phyloP scores from a whole-genome alignment of 2,888 invertebrate species.

The Drosophila parthenogenetica region DNA sequence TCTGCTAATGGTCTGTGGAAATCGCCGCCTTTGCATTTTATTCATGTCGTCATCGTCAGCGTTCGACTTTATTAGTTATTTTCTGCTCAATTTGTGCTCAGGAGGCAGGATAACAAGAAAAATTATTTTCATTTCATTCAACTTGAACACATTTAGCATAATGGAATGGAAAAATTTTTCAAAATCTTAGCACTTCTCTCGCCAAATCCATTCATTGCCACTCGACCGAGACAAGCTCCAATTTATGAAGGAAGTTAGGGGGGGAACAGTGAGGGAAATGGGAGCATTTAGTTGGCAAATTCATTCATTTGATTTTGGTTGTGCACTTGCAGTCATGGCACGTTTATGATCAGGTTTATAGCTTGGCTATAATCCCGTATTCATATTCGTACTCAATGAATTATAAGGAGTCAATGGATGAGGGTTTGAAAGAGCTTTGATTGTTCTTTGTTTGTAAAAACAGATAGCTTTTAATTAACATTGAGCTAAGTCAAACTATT shows the following conservation, averaged over 20 bases:
- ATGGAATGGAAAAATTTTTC: conserved; percentile 42
- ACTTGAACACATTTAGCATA: conserved; percentile 75
- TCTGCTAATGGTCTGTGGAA: conserved; percentile 54
- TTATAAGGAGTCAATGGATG: not conserved
- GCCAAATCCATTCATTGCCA: conserved; percentile 60
- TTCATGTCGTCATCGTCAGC: conserved; percentile 64
- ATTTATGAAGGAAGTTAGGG: conserved; percentile 4
- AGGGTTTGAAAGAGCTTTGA: too few relatives aligned
- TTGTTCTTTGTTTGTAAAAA: too few relatives aligned
- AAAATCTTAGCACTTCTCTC: conserved; percentile 22
- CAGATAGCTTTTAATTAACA: too few relatives aligned
- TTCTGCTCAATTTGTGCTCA: conserved; percentile 83
- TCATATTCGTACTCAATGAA: not conserved
- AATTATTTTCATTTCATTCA: conserved; percentile 82
- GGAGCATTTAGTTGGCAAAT: conserved; percentile 17
- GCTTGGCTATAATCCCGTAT: conserved; percentile 5
- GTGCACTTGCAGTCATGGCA: conserved; percentile 49
- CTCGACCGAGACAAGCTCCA: conserved; percentile 45
- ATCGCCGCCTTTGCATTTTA: conserved; percentile 57
- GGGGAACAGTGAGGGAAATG: not conserved
- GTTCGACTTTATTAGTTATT: conserved; percentile 83
- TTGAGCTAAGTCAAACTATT: too few relatives aligned
- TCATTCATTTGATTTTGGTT: conserved; percentile 25
- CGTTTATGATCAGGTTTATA: conserved; percentile 46
- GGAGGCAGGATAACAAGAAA: conserved; percentile 81